A percentile compares a stretch with the other conserved stretches of the same genome.
Evolutionary conservation across 2,888 invertebrate species (phyloP).

Genomic region (Nineta flava): DNA sequence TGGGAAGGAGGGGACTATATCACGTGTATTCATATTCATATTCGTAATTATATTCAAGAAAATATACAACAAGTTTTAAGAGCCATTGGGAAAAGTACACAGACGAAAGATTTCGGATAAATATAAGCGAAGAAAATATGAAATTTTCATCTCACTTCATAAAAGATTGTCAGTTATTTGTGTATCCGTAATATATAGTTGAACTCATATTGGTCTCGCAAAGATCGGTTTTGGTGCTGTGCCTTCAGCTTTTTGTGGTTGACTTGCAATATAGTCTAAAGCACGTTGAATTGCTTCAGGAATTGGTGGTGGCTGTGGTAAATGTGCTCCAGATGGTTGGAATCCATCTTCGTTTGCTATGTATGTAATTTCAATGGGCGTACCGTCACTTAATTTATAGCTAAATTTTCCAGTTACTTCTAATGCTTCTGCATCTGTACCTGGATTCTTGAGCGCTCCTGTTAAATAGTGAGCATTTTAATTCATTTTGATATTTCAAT

Average conservation of each 20-base stretch:
- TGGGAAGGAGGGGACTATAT: too few species aligned
- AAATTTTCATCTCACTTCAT: too few species aligned
- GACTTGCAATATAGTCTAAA: conserved; percentile 40
- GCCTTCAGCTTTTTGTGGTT: conserved; percentile 20
- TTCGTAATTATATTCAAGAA: too few species aligned
- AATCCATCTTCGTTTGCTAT: conserved; percentile 56
- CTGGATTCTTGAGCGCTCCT: conserved; percentile 34
- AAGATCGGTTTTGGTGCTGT: too few species aligned
- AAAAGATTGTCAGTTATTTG: too few species aligned
- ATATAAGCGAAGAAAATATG: too few species aligned
- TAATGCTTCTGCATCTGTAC: conserved; percentile 35
- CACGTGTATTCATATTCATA: too few species aligned
- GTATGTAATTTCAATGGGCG: conserved; percentile 42
- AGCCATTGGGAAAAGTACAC: too few species aligned
- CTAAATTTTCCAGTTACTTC: conserved; percentile 26
- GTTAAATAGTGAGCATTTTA: neutral
- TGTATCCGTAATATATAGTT: too few species aligned
- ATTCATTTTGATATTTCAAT: neutral
- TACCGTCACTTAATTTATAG: conserved; percentile 51
- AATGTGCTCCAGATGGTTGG: conserved; percentile 52
- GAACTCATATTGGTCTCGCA: too few species aligned
- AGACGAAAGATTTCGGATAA: too few species aligned
- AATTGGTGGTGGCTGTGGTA: conserved; percentile 66
- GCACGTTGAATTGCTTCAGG: conserved; percentile 56
- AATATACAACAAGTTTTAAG: too few species aligned